Percentiles rank a stretch among this genome's conserved stretches.
phyloP scores from a whole-genome alignment of 1,140 invertebrate species.

The Aphelinus certus region DNA sequence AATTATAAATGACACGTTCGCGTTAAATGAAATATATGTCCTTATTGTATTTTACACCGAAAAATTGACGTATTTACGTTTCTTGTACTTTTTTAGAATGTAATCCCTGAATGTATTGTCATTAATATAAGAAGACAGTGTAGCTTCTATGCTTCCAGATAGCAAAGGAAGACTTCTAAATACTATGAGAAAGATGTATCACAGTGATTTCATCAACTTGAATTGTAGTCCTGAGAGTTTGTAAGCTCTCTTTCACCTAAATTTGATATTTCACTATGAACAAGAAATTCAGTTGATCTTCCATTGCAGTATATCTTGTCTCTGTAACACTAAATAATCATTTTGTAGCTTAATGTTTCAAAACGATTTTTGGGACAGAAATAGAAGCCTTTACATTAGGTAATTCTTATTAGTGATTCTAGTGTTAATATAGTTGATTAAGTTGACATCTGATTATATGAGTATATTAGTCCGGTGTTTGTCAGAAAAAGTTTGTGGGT shows the following conservation, averaged over 20 bases:
- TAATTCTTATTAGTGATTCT: slow-evolving; percentile 35
- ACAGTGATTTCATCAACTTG: slow-evolving; percentile 5
- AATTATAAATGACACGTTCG: slow-evolving; percentile 24
- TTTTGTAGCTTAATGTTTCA: slow-evolving; percentile 33
- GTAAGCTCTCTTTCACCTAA: background rate
- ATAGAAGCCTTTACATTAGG: slow-evolving; percentile 31
- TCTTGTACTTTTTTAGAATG: slow-evolving; percentile 44
- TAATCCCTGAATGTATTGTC: slow-evolving; percentile 36
- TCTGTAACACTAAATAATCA: slow-evolving; percentile 30
- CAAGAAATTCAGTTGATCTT: slow-evolving; percentile 19
- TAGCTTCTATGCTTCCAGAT: slow-evolving; percentile 33
- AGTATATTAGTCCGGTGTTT: slow-evolving; percentile 33
- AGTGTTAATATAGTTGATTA: slow-evolving; percentile 30
- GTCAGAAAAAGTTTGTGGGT: slow-evolving; percentile 33
- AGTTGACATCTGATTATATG: slow-evolving; percentile 25
- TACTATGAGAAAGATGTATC: slow-evolving; percentile 22
- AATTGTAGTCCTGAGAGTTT: background rate
- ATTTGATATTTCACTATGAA: background rate
- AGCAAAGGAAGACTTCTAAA: slow-evolving; percentile 28
- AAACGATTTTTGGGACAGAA: slow-evolving; percentile 33
- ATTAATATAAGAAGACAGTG: slow-evolving; percentile 36
- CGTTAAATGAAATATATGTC: slow-evolving; percentile 38
- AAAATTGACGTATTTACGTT: slow-evolving; percentile 39
- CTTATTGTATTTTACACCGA: slow-evolving; percentile 40
- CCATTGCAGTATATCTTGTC: slow-evolving; percentile 28